Percentiles rank a stretch among this genome's conserved stretches.
phyloP scores from a whole-genome alignment of 2,113 vertebrate species.

The Sapajus apella region DNA sequence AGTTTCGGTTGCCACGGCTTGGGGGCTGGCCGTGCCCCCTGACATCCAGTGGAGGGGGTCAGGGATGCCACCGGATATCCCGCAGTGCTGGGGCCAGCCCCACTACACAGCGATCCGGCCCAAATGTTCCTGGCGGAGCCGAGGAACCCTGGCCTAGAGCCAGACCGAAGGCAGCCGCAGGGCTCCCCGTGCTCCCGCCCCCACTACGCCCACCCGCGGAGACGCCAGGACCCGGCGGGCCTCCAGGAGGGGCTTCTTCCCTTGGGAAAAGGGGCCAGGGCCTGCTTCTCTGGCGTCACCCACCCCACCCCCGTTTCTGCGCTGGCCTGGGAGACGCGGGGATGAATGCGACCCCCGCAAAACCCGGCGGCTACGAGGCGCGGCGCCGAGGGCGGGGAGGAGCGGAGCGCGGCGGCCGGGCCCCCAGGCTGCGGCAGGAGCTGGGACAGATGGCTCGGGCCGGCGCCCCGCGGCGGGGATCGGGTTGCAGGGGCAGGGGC shows the following conservation, averaged over 20 bases:
- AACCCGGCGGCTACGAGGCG: fast-evolving
- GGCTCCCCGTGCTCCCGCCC: not conserved
- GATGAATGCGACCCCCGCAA: too few species aligned
- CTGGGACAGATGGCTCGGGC: not conserved
- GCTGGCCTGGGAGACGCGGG: too few species aligned
- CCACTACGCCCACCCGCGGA: not conserved
- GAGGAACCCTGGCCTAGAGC: not conserved
- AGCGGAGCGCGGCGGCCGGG: not conserved
- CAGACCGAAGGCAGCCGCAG: too few species aligned
- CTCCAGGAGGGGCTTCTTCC: not conserved
- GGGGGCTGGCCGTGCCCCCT: not conserved
- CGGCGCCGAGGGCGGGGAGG: fast-evolving
- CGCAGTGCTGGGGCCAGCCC: not conserved
- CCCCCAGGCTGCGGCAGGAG: not conserved
- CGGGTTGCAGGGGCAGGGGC: not conserved
- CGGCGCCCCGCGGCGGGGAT: not conserved
- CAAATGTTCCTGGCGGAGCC: not conserved
- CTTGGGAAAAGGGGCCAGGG: too few species aligned
- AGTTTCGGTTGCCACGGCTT: not conserved
- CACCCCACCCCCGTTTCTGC: too few species aligned
- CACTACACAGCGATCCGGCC: not conserved
- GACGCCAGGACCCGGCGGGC: fast-evolving
- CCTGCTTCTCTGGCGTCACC: not conserved
- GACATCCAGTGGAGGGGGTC: not conserved
- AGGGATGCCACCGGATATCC: not conserved